Base-by-base conservation (phyloP, 1,140 invertebrate genomes). In the Lepidurus arcticus region DNA sequence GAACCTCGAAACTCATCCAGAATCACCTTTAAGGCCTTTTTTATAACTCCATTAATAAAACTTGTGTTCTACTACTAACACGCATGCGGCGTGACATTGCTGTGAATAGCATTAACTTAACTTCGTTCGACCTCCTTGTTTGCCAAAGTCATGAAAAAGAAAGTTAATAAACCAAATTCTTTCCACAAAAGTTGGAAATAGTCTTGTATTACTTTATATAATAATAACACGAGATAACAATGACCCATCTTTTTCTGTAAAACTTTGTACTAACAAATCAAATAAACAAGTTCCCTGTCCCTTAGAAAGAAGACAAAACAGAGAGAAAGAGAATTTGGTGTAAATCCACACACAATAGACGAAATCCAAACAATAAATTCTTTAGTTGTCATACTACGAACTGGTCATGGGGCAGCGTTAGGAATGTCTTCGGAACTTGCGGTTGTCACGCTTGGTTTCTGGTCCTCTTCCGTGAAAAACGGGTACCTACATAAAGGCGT, bases 61-160 rank as follows among this genome's bases (percentile, higher is more conserved):
- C 34, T 21, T 65, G 16, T 65, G 53, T 65, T 65, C 21, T n/a
- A 65, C 53, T 65, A 65, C 53, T 65, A 65, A 65, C 53, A 13
- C 53, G 53, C 53, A 65, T 65, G 53, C 53, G 8, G 53, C 13
- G 53, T 65, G 53, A 65, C 53, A 13, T 65, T 65, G 53, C 53
- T 65, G 53, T 65, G 53, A 65, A 65, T 65, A 65, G 53, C 21
- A 65, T 65, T 65, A 65, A 65, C 53, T 65, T 65, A 65, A 65
- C 53, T 65, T 21, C 16, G 53, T 65, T 65, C 1, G 53, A 65
- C 8, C 13, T 65, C 21, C 53, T 65, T 65, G 16, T 13, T 65
- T 13, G 16, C 53, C 16, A 65, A 9, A 7, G 21, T 65, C 13
- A 7, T 65, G 21, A 65, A n/a, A 65, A 65, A 7, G 21, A 21